Conservation (phyloP, 2,797 vertebrate species). For the Chelidonichthys spinosus region DNA sequence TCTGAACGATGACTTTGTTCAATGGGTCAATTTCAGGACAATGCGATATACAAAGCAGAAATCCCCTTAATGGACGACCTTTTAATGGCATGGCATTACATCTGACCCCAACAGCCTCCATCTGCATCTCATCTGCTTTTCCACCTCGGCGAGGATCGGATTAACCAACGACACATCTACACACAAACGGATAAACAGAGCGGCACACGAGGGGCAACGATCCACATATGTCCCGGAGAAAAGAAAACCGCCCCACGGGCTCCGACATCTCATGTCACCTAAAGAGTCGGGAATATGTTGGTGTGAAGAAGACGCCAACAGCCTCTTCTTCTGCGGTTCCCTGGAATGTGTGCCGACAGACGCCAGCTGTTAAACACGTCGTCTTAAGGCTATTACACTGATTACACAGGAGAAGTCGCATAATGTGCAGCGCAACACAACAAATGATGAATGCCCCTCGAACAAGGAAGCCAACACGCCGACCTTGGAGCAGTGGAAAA, state of each 20-base stretch:
- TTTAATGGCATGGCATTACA: constrained; percentile 23
- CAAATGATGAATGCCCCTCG: constrained; percentile 26
- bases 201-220: neutral
- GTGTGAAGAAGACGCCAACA: constrained; percentile 22
- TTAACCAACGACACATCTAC: constrained; percentile 45
- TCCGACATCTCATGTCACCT: constrained; percentile 36
- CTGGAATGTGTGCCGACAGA: constrained; percentile 45
- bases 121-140: constrained; percentile 49
- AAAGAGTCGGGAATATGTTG: constrained; percentile 42
- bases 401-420: constrained; percentile 50
- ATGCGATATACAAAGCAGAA: neutral
- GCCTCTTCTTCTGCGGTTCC: constrained; percentile 28
- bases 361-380: constrained; percentile 51
- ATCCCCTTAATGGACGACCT: neutral
- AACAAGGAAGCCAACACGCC: constrained; percentile 5
- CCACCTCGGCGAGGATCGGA: constrained; percentile 39
- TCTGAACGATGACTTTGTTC: constrained; percentile 8
- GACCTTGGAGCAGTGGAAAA: constrained; percentile 25
- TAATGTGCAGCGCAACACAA: constrained; percentile 23
- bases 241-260: constrained; percentile 12
- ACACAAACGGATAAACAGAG: constrained; percentile 57
- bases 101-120: constrained; percentile 18
- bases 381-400: constrained; percentile 50
- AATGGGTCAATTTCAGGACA: neutral
- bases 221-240: constrained; percentile 37